Evolutionary conservation across 2,888 invertebrate species (phyloP), one percentile per base, ranked within the genome.

Genomic region (Eudemis profundana): DNA sequence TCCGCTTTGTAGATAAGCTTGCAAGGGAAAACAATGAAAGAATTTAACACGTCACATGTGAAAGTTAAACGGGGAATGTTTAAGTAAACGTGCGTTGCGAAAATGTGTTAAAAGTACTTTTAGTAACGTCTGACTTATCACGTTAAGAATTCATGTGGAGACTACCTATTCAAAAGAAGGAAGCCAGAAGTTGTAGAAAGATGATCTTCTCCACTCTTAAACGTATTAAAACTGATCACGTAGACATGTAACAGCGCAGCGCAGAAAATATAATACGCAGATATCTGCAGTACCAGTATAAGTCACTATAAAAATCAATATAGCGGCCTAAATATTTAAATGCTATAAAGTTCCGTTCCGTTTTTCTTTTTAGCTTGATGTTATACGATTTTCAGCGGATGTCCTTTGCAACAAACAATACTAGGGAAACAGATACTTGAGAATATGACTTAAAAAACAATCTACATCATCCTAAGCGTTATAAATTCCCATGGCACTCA

Each of bases 51-150:
- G 42, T 51, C 64, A 46, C 15, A 46, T 64, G 44, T 59, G 63
- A 63, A 63, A 63, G 63, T 63, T 50, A 40, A 62, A 53, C n/a
- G 23, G n/a, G n/a, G 60, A 46, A 38, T 46, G 33, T 61, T 44
- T 62, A 42, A 56, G 17, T 27, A 33, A 49, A 42, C 29, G 15
- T 36, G 59, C 15, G 23, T 23, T 21, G 40, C 23, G 47, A 23
- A 49, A n/a, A 47, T 47, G 12, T 10, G 36, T 36, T 33, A 14
- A 19, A 46, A 33, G 40, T 29, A 54, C 23, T 59, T 23, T 59
- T 59, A 59, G 19, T 36, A 7, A 59, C 23, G 10, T 4, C 15
- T 49, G 8, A 44, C 40, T 19, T 19, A 14, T 19, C 29, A 57
- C 3, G 3, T 33, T 50, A 27, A 42, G 10, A 42, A n/a, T 8